Evolutionary conservation across 2,888 invertebrate genomes (phyloP), one percentile per base, ranked within the genome.

Genomic region (Andrena flavipes): DNA sequence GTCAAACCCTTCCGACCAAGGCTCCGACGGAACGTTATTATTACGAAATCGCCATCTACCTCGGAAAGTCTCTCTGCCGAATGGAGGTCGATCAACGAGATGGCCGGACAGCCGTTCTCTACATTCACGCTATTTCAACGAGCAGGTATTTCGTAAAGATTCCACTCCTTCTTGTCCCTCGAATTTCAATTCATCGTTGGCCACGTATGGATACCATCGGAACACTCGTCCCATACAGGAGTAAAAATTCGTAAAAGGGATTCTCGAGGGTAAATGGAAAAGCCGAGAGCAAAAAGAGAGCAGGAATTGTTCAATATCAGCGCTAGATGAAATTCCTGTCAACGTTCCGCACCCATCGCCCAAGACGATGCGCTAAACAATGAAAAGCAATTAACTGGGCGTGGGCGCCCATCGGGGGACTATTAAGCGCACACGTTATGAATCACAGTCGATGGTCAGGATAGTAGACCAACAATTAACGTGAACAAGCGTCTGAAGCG

Each of bases 341-440:
- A 2, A 7, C 30, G 71, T 76, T 76, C 62, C 49, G 35, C 70
- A 70, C 48, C 26, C n/a, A 71, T 56, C 63, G 42, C 0, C 1
- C 6, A 54, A 49, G 35, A 56, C 2, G 20, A 13, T 1, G 33
- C 1, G 51, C 20, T 7, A 33, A 70, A 13, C 29, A n/a, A 13
- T 2, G 16, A 59, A 30, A n/a, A 20, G 42, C 49, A 70, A 77
- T 79, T 70, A 76, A 42, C 49, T 42, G 42, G 42, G 42, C 20
- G 51, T 33, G 23, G 35, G 20, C n/a, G 42, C 16, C 16, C 3
- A 30, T 8, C 29, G 42, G 33, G 13, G 26, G 30, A 23, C 59
- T 65, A 49, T 60, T 64, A 80, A 64, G 42, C 64, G 59, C 29
- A 13, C 29, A 2, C 77, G 49, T 59, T 59, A 77, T 59, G 60